Evolutionary conservation across 1,140 invertebrate genomes (phyloP), one percentile per base, ranked within the genome.

Genomic region (Papilio polytes): DNA sequence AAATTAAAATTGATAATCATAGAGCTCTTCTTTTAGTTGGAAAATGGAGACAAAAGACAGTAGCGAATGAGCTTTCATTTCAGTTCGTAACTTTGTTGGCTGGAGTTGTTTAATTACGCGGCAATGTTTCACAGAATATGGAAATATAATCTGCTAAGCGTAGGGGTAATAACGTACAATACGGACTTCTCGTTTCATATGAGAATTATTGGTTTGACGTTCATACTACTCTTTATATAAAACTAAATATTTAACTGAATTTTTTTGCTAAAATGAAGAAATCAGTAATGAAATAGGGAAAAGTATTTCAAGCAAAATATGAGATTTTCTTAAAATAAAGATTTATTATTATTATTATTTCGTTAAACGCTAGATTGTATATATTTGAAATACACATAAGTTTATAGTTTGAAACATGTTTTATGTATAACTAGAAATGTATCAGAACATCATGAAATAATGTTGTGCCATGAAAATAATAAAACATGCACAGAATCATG

Each of bases 1-100:
- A 70, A 70, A 70, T 70, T 70, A 70, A 70, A 70, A 70, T 70
- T 70, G 63, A 70, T 70, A 31, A 70, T 31, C 63, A n/a, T 36
- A 70, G 63, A 70, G 63, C 63, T 66, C 20, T 63, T 63, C 59
- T 70, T 70, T 70, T 31, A 70, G 63, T 70, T 1, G 63, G 63
- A 70, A 31, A 70, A 70, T 70, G 26, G 22, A 70, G 26, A 70
- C 63, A 70, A 70, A 70, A 70, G 63, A 70, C 63, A 70, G 63
- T 15, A 70, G 26, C 26, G 63, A 31, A 70, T n/a, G 63, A 70
- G 63, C 63, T 31, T 70, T 70, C 22, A 70, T 70, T 70, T 70
- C 63, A 70, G 63, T 70, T 70, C 12, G 13, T 31, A 70, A 70
- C 26, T 70, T 70, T 70, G 22, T 70, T 70, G 63, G 12, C 15